Conservation (phyloP, 2,888 invertebrate genomes). For the Sphaeridia pumilis region DNA sequence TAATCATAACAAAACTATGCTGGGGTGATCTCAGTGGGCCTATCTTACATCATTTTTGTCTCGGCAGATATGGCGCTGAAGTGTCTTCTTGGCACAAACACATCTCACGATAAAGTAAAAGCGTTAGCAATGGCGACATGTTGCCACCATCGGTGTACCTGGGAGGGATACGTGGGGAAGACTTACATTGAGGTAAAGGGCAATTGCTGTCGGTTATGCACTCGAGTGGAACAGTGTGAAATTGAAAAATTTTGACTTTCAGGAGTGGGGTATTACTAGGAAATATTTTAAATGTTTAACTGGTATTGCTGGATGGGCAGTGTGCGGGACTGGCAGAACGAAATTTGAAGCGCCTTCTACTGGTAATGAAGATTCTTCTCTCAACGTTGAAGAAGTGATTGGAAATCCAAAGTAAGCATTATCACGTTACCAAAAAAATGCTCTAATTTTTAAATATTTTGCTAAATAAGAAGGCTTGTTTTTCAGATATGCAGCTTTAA, state of each 20-base stretch:
- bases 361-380: neutral
- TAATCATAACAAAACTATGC: too few species aligned
- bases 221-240: neutral
- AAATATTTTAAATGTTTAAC: slow-evolving; percentile 62
- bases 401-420: slow-evolving; percentile 6
- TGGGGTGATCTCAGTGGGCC: too few species aligned
- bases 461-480: too few species aligned
- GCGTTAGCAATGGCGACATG: slow-evolving; percentile 71
- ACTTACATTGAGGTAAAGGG: slow-evolving; percentile 43
- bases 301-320: slow-evolving; percentile 80
- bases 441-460: too few species aligned
- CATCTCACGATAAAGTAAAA: slow-evolving; percentile 38
- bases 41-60: too few species aligned
- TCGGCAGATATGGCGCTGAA: slow-evolving; percentile 57
- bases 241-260: slow-evolving; percentile 28
- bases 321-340: slow-evolving; percentile 50
- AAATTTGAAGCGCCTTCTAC: slow-evolving; percentile 3
- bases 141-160: slow-evolving; percentile 78
- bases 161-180: slow-evolving; percentile 57
- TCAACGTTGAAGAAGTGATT: slow-evolving; percentile 1
- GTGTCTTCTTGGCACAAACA: slow-evolving; percentile 47
- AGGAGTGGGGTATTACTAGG: slow-evolving; percentile 48
- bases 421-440: too few species aligned
- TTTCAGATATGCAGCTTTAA: slow-evolving; percentile 16
- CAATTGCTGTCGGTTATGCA: neutral